These are phyloP conservation scores for Botia kubotai DNA, from an alignment of 2,797 vertebrate species.

Conservation along the genomic window DNA sequence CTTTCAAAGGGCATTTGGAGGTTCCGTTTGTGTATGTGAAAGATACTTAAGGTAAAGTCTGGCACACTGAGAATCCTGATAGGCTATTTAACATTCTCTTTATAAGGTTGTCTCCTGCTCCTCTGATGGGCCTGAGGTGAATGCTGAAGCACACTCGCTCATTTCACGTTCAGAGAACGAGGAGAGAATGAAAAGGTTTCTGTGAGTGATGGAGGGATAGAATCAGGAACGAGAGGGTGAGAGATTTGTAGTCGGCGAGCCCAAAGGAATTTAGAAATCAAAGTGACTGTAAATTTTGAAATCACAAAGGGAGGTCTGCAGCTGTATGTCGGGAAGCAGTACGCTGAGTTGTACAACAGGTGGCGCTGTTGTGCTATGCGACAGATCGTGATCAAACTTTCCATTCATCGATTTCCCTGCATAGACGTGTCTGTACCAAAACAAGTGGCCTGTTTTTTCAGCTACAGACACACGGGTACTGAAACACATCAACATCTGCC, in stretches of 20 bases:
- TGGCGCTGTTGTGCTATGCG: background rate
- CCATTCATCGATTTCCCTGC: slow-evolving; percentile 11
- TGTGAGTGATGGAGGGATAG: background rate
- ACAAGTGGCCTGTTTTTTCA: slow-evolving; percentile 14
- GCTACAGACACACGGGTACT: slow-evolving; percentile 20
- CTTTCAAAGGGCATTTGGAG: slow-evolving; percentile 5
- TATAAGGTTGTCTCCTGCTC: background rate
- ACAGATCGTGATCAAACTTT: background rate
- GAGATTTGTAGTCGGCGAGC: background rate
- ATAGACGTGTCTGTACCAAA: background rate
- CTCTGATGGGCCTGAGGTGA: background rate
- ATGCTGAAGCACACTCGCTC: background rate
- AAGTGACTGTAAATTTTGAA: background rate
- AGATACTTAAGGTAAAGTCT: background rate
- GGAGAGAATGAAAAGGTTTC: background rate
- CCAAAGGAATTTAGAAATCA: background rate
- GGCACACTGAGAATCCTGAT: background rate
- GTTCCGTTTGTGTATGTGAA: background rate
- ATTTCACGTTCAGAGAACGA: background rate
- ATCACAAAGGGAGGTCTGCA: background rate
- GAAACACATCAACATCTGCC: background rate
- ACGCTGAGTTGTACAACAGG: background rate
- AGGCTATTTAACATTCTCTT: background rate
- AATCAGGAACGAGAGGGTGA: background rate
- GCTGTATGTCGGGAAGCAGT: background rate